Percentiles rank a stretch among this genome's conserved stretches.
phyloP scores from a whole-genome alignment of 2,888 invertebrate species.

The Gastrophysa polygoni region DNA sequence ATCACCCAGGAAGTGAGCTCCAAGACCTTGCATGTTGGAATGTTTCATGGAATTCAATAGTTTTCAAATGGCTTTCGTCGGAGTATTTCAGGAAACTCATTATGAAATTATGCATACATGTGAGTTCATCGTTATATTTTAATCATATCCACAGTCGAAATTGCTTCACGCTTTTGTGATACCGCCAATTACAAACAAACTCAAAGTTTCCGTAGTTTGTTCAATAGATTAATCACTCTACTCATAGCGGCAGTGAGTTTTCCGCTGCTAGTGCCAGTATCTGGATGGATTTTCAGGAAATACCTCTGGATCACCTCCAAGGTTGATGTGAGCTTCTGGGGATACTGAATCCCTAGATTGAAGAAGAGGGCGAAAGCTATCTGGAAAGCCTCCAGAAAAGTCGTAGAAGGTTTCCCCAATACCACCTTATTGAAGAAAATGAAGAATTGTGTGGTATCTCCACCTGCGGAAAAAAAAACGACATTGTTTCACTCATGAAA shows the following conservation, averaged over 20 bases:
- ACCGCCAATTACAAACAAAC: not conserved
- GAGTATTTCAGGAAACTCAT: too few species aligned
- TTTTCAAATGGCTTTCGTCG: too few species aligned
- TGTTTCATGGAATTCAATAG: too few species aligned
- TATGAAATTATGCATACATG: too few species aligned
- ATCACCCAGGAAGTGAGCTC: too few species aligned
- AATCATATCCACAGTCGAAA: too few species aligned
- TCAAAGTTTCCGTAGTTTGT: conserved; percentile 4
- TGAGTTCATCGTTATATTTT: too few species aligned
- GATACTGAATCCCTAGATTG: conserved; percentile 26
- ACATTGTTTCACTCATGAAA: not conserved
- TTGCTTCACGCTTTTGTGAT: too few species aligned
- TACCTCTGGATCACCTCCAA: conserved; percentile 31
- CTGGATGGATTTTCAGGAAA: conserved; percentile 31
- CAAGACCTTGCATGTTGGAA: too few species aligned
- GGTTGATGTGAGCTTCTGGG: conserved; percentile 16
- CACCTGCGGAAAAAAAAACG: too few species aligned
- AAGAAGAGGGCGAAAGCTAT: conserved; percentile 26
- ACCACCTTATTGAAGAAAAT: not conserved
- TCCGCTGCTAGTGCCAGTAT: conserved; percentile 25
- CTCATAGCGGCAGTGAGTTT: conserved; percentile 7
- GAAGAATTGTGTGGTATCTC: not conserved
- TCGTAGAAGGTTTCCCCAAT: not conserved
- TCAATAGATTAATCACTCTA: conserved; percentile 21
- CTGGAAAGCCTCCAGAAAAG: conserved; percentile 20